Percentiles rank a stretch among this genome's conserved stretches.
Conservation (phyloP, 2,113 vertebrate genomes). For the Cephalopholis sonnerati region DNA sequence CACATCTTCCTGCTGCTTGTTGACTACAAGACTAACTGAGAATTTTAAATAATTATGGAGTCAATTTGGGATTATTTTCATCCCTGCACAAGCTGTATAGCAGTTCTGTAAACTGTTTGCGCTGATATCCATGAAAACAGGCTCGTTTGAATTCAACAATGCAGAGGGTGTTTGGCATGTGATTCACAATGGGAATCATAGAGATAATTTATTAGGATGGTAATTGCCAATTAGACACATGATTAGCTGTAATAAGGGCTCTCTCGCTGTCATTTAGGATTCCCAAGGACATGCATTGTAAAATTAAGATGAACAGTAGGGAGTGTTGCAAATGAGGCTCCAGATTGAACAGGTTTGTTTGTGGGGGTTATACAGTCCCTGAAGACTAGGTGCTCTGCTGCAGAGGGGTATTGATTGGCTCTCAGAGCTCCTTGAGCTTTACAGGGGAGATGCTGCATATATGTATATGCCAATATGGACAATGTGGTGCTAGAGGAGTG, state of each 20-base stretch:
- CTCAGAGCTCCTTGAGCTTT: constrained; percentile 31
- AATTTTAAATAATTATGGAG: constrained; percentile 1
- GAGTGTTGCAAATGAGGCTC: constrained; percentile 10
- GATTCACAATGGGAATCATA: constrained; percentile 41
- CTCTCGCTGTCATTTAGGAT: constrained; percentile 9
- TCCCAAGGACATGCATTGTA: constrained; percentile 31
- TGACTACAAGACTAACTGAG: not conserved
- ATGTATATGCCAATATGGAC: constrained; percentile 25
- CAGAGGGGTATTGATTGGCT: constrained; percentile 33
- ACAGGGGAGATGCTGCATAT: not conserved
- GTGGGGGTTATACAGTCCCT: constrained; percentile 4
- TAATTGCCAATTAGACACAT: constrained; percentile 59
- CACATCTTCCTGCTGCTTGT: not conserved
- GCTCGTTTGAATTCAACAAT: constrained; percentile 38
- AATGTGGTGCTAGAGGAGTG: not conserved
- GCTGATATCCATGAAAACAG: constrained; percentile 44
- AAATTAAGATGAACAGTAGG: constrained; percentile 24
- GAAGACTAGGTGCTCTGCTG: constrained; percentile 7
- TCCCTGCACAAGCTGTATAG: constrained; percentile 11
- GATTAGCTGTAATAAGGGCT: constrained; percentile 49
- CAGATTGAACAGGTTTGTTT: constrained; percentile 25
- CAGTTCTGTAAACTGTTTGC: constrained; percentile 15
- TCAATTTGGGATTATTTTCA: constrained; percentile 27
- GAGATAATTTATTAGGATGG: constrained; percentile 37
- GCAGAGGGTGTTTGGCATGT: constrained; percentile 28